Percentiles rank a stretch among this genome's conserved stretches.
Conservation (phyloP, 23 tunicate species). For the Ascidia mentula region DNA sequence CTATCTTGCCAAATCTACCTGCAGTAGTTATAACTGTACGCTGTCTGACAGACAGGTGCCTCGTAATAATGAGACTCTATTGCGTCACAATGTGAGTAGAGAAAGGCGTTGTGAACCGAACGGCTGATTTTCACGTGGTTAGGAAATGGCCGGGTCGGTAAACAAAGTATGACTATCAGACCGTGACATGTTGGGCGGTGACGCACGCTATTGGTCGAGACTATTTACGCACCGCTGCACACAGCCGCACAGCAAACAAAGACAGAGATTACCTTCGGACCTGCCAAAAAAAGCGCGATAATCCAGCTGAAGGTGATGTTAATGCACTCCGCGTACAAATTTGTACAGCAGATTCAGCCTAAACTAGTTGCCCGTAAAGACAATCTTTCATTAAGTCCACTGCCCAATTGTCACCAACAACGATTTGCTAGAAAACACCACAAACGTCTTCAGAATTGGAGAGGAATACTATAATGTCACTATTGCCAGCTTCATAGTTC, state of each 20-base stretch:
- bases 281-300: background rate
- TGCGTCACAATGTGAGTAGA: constrained; percentile 2
- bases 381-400: too few relatives aligned
- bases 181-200: background rate
- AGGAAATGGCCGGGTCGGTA: background rate
- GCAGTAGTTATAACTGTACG: too few relatives aligned
- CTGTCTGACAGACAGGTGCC: background rate
- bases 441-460: too few relatives aligned
- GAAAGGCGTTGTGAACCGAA: background rate
- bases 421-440: too few relatives aligned
- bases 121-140: background rate
- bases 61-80: background rate
- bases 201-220: background rate
- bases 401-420: too few relatives aligned
- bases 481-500: too few relatives aligned
- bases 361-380: too few relatives aligned
- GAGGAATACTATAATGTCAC: too few relatives aligned
- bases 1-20: too few relatives aligned
- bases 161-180: background rate
- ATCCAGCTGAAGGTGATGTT: background rate
- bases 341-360: too few relatives aligned
- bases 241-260: background rate
- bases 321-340: too few relatives aligned
- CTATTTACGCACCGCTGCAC: background rate
- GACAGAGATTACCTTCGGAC: background rate